Evolutionary conservation across 2,888 invertebrate species (phyloP), one percentile per base, ranked within the genome.

Genomic region (Nebria brevicollis): DNA sequence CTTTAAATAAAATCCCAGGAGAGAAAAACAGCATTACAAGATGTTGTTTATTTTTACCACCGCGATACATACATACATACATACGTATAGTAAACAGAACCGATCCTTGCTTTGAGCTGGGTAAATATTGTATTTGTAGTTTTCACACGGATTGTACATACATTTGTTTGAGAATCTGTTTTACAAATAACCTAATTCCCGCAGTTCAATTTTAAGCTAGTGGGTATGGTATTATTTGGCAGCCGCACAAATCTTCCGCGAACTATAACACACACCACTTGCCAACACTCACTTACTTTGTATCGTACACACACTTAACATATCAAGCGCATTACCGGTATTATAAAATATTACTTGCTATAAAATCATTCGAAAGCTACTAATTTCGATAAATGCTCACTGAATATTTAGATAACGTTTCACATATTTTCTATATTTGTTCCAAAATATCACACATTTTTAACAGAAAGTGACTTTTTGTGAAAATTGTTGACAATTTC

Each of bases 61-160:
- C 54, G 54, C 0, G 20, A 20, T 20, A 20, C 20, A 20, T 20
- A 20, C 20, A 20, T 20, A 20, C 20, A 20, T 20, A 20, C 20
- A 20, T 20, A 5, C 54, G 7, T 54, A 54, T 54, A 54, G 54
- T 54, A 54, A 54, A 54, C 54, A 54, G 54, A 54, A 54, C 8
- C 54, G 54, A 54, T 2, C 11, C 8, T 54, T 54, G 4, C 54
- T 54, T 54, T 13, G 13, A 54, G 54, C 7, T 8, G 54, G 54
- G 54, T 54, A 54, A 54, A 54, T 54, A 54, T 54, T 54, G 54
- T 54, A 54, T 54, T 54, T 54, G 54, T 54, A 54, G 54, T 54
- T 54, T 34, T 54, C 54, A 54, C 54, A 54, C 54, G 4, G 54
- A 54, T 6, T 54, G 54, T 54, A 13, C 54, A 54, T 13, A 13